phyloP scores from a whole-genome alignment of 2,888 invertebrate genomes.

The Polydrusus cervinus region DNA sequence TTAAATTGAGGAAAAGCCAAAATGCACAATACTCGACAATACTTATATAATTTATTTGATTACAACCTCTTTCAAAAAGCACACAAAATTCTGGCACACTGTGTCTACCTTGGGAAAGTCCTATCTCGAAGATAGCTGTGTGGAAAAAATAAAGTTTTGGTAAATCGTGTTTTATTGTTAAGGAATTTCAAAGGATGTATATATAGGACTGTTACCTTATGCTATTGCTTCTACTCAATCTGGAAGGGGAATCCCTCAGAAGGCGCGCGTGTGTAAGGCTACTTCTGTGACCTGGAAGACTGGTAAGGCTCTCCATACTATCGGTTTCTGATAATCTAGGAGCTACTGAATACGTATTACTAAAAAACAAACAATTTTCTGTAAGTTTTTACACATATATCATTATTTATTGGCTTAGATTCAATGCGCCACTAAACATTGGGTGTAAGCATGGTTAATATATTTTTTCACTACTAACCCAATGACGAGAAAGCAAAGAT shows the following conservation, averaged over 20 bases:
- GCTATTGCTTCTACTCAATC: slow-evolving; percentile 92
- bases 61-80: slow-evolving; percentile 57
- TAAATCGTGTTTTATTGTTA: background rate
- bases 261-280: slow-evolving; percentile 84
- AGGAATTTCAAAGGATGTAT: background rate
- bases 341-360: slow-evolving; percentile 83
- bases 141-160: slow-evolving; percentile 62
- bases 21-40: background rate
- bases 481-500: too few relatives aligned
- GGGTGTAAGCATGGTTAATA: too few relatives aligned
- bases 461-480: too few relatives aligned
- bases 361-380: slow-evolving; percentile 66
- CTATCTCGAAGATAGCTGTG: slow-evolving; percentile 92
- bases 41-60: background rate
- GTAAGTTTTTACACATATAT: background rate
- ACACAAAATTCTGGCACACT: slow-evolving; percentile 54
- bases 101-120: slow-evolving; percentile 90
- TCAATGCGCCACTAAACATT: too few relatives aligned
- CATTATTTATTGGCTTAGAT: too few relatives aligned
- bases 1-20: slow-evolving; percentile 6
- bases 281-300: slow-evolving; percentile 74
- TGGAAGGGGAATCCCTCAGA: slow-evolving; percentile 80
- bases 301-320: slow-evolving; percentile 86
- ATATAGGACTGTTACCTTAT: slow-evolving; percentile 79
- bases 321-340: slow-evolving; percentile 91